Conservation (phyloP, 2,797 vertebrate genomes). For the Melanotaenia pygmaea region DNA sequence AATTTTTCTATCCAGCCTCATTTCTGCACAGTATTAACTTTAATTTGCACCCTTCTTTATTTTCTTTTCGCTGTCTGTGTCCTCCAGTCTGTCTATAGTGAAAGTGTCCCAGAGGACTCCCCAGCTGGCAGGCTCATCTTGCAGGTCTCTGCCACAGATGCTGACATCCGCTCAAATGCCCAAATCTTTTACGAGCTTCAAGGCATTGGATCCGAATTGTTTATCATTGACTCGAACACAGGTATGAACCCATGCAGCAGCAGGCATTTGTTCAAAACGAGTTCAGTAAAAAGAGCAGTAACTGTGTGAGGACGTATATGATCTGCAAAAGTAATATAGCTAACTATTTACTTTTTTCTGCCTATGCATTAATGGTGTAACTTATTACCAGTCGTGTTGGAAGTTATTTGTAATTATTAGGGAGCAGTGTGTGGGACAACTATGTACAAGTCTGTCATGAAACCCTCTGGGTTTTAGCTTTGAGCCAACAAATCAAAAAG, state of each 20-base stretch:
- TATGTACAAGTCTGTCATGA: slow-evolving; percentile 25
- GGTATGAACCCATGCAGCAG: slow-evolving; percentile 79
- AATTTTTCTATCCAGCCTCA: neutral
- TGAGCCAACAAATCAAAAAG: slow-evolving; percentile 30
- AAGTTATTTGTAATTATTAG: slow-evolving; percentile 26
- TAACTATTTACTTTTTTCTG: slow-evolving; percentile 6
- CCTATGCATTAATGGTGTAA: slow-evolving; percentile 1
- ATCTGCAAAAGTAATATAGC: neutral
- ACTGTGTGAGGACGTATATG: neutral
- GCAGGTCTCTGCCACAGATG: slow-evolving; percentile 92
- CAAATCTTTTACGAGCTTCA: slow-evolving; percentile 92
- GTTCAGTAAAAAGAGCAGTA: neutral
- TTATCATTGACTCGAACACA: slow-evolving; percentile 90
- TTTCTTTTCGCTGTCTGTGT: slow-evolving; percentile 7
- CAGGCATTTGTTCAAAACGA: neutral
- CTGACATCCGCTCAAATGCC: slow-evolving; percentile 96
- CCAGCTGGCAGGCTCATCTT: slow-evolving; percentile 89
- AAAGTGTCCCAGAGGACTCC: slow-evolving; percentile 91
- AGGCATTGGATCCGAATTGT: slow-evolving; percentile 90
- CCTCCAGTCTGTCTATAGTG: slow-evolving; percentile 88
- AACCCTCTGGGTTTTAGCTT: slow-evolving; percentile 21
- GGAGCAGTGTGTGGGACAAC: slow-evolving; percentile 21
- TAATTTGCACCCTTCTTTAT: slow-evolving; percentile 6
- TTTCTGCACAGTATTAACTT: slow-evolving; percentile 5
- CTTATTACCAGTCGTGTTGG: slow-evolving; percentile 14